Conservation (phyloP, 2,113 vertebrate species). For the Dromiciops gliroides region DNA sequence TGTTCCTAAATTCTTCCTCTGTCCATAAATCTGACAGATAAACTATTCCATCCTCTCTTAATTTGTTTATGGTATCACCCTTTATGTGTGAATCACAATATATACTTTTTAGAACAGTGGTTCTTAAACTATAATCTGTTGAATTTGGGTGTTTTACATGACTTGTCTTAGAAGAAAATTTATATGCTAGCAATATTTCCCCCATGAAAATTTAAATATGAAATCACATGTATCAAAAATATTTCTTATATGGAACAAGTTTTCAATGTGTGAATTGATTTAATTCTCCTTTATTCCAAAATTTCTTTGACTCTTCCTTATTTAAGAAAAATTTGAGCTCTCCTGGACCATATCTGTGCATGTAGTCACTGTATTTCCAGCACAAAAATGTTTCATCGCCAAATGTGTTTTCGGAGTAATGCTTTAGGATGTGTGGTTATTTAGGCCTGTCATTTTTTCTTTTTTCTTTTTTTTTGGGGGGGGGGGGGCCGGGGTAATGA, state of each 20-base stretch:
- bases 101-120: background rate
- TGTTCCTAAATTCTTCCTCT: too few relatives aligned
- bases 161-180: background rate
- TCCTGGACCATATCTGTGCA: background rate
- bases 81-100: too few relatives aligned
- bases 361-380: background rate
- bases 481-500: too few relatives aligned
- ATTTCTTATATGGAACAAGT: background rate
- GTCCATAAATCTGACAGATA: too few relatives aligned
- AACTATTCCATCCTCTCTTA: too few relatives aligned
- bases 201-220: background rate
- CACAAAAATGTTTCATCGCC: background rate
- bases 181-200: background rate
- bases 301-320: background rate
- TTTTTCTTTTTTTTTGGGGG: too few relatives aligned
- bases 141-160: background rate
- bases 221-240: background rate
- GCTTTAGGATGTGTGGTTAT: background rate
- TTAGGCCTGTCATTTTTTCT: background rate
- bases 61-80: too few relatives aligned
- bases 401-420: background rate
- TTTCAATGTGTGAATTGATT: background rate
- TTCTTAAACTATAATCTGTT: background rate
- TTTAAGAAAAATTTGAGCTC: background rate
- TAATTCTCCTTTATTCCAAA: too few relatives aligned